Base-by-base conservation (phyloP, 1,140 invertebrate species). In the Zaprionus lachaisei region DNA sequence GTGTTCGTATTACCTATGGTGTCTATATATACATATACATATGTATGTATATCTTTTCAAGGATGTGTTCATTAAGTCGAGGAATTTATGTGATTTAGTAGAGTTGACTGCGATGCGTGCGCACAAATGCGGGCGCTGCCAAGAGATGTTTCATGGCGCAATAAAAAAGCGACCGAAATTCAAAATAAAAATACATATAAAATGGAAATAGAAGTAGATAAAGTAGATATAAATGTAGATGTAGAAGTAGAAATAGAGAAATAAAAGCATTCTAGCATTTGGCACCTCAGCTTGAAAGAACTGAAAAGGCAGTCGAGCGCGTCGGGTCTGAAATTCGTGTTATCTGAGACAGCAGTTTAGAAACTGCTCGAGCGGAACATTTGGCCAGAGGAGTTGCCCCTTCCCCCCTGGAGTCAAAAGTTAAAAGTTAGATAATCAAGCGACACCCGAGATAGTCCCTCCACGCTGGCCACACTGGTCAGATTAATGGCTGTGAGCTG, bases 401-500 rank as follows among this genome's bases (percentile, higher is more conserved):
- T 2, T 4, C 44, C 44, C 2, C 15, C 24, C 47, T 17, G 31
- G 56, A 47, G 49, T 15, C 68, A 55, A 49, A 49, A 49, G 47
- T 49, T 49, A 20, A 89, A 73, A 69, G 69, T 87, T 87, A 77
- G 84, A 81, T 84, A 90, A 81, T 76, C 84, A 63, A 83, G 77
- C 72, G 72, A 82, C 76, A 61, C 51, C 51, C 20, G 62, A 66
- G 49, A 73, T 28, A 38, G 17, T 47, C 15, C 28, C n/a, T 38
- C 20, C 28, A 64, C 31, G 3, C 47, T 49, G 81, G 73, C 72
- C 75, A 81, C 74, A 67, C 69, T 70, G 71, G 81, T 54, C 85
- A 85, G 85, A 89, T 89, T 89, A 90, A 89, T 90, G 85, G 85
- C 85, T 80, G 57, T 76, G 69, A 89, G 81, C 85, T 89, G 85